phyloP scores from a whole-genome alignment of 2,797 vertebrate species.

The Acrocephalus scirpaceus region DNA sequence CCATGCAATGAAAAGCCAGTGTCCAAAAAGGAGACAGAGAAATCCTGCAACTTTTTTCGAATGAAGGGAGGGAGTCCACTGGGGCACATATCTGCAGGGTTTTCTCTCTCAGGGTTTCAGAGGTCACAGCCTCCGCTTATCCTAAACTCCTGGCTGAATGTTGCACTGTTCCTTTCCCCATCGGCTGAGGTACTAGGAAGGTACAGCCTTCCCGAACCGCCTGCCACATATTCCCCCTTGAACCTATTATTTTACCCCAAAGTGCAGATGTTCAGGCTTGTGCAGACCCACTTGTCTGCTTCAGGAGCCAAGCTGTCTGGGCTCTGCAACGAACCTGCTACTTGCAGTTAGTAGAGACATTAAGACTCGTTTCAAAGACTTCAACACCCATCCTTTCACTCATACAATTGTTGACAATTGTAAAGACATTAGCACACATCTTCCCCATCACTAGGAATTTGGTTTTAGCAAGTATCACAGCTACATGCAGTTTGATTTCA shows the following conservation, averaged over 20 bases:
- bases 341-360: neutral
- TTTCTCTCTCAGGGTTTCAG: rapidly evolving
- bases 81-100: rapidly evolving
- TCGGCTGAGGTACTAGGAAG: rapidly evolving
- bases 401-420: rapidly evolving
- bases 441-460: neutral
- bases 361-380: rapidly evolving
- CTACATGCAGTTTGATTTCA: neutral
- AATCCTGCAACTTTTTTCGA: neutral
- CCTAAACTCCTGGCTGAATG: rapidly evolving
- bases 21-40: neutral
- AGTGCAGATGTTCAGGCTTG: neutral
- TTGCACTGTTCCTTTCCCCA: neutral
- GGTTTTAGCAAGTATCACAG: neutral
- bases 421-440: neutral
- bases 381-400: neutral
- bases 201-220: rapidly evolving
- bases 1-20: rapidly evolving
- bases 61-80: neutral
- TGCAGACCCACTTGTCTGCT: neutral
- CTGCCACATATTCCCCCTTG: no score
- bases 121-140: rapidly evolving
- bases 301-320: rapidly evolving
- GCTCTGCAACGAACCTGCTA: neutral
- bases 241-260: neutral